Evolutionary conservation across 2,888 invertebrate species (phyloP).

Genomic region (Cistogaster globosa): DNA sequence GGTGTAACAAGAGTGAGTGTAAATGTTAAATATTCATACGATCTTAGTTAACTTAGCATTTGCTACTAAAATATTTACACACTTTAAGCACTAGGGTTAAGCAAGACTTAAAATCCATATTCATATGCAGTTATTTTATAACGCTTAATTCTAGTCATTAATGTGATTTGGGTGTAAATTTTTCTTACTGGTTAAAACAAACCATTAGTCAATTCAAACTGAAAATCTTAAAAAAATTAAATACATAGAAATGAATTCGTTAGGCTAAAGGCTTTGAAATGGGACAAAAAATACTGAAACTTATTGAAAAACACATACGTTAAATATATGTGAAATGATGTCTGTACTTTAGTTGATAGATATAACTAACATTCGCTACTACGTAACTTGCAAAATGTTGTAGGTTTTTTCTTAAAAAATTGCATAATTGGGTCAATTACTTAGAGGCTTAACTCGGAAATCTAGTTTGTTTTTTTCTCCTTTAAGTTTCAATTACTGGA

Average conservation of each 20-base stretch:
- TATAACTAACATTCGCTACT: slow-evolving; percentile 14
- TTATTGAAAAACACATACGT: slow-evolving; percentile 2
- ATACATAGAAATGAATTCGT: slow-evolving; percentile 15
- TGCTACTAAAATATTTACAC: slow-evolving; percentile 3
- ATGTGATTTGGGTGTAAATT: slow-evolving; percentile 33
- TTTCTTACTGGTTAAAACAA: slow-evolving; percentile 51
- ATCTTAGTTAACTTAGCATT: neutral
- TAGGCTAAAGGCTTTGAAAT: slow-evolving; percentile 51
- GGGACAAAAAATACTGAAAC: slow-evolving; percentile 23
- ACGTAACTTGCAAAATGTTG: neutral
- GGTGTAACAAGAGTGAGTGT: slow-evolving; percentile 11
- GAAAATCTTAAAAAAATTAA: slow-evolving; percentile 25
- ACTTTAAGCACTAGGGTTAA: neutral
- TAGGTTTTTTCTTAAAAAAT: slow-evolving; percentile 35
- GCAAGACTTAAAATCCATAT: neutral
- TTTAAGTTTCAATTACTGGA: slow-evolving; percentile 4
- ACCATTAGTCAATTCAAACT: slow-evolving; percentile 62
- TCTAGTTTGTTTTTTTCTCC: slow-evolving; percentile 49
- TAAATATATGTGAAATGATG: neutral
- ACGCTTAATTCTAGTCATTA: slow-evolving; percentile 49
- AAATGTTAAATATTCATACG: slow-evolving; percentile 40
- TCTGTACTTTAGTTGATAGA: neutral
- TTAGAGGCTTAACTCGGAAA: slow-evolving; percentile 68
- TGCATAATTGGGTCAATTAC: slow-evolving; percentile 71
- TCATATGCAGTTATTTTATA: slow-evolving; percentile 4